phyloP scores from a whole-genome alignment of 2,888 invertebrate genomes.

The Fragum whitleyi region DNA sequence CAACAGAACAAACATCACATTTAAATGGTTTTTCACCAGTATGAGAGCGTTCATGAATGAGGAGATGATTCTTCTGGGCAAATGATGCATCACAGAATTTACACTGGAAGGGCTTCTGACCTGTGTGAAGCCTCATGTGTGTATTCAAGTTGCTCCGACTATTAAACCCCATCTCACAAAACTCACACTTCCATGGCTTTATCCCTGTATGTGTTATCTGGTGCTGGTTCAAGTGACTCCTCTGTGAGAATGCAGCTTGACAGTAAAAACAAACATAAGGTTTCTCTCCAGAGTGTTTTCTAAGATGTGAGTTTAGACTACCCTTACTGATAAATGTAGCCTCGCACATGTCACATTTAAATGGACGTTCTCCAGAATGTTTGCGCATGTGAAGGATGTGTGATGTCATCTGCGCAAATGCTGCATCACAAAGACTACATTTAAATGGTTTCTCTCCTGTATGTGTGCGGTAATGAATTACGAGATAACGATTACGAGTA shows the following conservation, averaged over 20 bases:
- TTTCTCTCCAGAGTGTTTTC: conserved; percentile 14
- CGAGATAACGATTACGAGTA: conserved; percentile 11
- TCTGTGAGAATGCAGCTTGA: conserved; percentile 14
- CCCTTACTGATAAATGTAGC: conserved; percentile 20
- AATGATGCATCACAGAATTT: conserved; percentile 18
- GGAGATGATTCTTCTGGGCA: conserved; percentile 15
- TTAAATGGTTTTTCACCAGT: conserved; percentile 19
- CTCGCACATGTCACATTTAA: background rate
- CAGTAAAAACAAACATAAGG: conserved; percentile 17
- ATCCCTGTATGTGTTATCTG: conserved; percentile 14
- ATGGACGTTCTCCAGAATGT: conserved; percentile 14
- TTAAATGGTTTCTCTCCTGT: conserved; percentile 22
- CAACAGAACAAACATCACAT: conserved; percentile 9
- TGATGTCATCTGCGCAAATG: conserved; percentile 17
- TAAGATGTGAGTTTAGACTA: conserved; percentile 1
- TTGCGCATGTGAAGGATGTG: conserved; percentile 19
- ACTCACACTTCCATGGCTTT: conserved; percentile 17
- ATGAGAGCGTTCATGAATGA: conserved; percentile 12
- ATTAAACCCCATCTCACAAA: conserved; percentile 9
- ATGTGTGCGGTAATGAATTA: conserved; percentile 14
- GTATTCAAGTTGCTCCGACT: conserved; percentile 20
- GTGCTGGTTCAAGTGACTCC: conserved; percentile 19
- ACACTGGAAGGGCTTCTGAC: conserved; percentile 12
- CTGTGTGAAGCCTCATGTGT: conserved; percentile 14
- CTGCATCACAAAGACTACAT: conserved; percentile 16